Conservation (phyloP, 2,888 invertebrate genomes). For the Embidobia sp. region DNA sequence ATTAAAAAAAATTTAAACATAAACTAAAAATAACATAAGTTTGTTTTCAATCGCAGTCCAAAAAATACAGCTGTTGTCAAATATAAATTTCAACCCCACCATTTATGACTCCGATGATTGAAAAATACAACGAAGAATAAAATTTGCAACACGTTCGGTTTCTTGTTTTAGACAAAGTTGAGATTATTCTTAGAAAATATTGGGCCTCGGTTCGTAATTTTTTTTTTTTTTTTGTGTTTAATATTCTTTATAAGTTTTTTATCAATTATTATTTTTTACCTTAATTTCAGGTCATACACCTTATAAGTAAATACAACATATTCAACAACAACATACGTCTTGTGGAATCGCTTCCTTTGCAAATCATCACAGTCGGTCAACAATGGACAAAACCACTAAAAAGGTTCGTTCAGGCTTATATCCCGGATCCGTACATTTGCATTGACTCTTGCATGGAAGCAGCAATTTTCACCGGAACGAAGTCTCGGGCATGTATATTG, state of each 20-base stretch:
- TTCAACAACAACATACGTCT: conserved; percentile 60
- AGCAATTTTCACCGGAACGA: conserved; percentile 86
- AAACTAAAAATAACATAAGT: no score
- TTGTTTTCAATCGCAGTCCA: no score
- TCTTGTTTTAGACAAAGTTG: conserved; percentile 88
- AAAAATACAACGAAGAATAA: no score
- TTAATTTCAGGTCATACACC: conserved; percentile 59
- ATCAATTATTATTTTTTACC: no score
- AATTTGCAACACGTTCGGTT: conserved; percentile 85
- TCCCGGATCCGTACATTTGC: conserved; percentile 85
- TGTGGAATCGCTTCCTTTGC: conserved; percentile 77
- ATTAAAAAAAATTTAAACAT: no score
- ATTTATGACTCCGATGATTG: no score
- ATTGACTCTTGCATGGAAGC: conserved; percentile 89
- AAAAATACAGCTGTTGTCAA: conserved; percentile 76
- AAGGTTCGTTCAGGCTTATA: conserved; percentile 82
- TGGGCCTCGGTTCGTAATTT: conserved; percentile 71
- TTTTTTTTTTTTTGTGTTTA: neutral
- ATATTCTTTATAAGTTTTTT: no score
- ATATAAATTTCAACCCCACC: no score
- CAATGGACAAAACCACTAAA: conserved; percentile 86
- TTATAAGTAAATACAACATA: conserved; percentile 68
- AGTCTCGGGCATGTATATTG: conserved; percentile 81
- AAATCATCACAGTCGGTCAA: conserved; percentile 84
- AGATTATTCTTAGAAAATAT: conserved; percentile 84